Evolutionary conservation across 2,888 invertebrate genomes (phyloP), one percentile per base, ranked within the genome.

Genomic region (Drosophila robusta): DNA sequence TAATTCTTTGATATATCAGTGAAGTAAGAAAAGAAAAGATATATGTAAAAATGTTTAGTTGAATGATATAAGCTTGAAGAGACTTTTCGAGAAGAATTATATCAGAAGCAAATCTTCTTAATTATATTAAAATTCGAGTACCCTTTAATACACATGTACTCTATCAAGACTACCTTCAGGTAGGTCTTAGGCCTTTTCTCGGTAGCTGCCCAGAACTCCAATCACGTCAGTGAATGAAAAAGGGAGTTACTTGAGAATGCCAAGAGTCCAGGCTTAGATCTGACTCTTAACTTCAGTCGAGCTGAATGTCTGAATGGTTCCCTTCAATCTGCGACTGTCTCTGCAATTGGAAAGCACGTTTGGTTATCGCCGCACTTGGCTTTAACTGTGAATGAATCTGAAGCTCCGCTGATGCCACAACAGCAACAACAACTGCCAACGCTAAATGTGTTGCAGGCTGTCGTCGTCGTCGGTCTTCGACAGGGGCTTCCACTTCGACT

Each of bases 381-480:
- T 60, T 68, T 54, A 81, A 78, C 61, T 66, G 52, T 63, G 63
- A 70, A 68, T 73, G 80, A 83, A 70, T 68, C 67, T 61, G 29
- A 79, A 76, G 61, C 66, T 75, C 76, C 85, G 75, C 82, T 80
- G 75, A 71, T 82, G 80, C 69, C 69, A 72, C 26, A 57, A 39
- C 51, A 51, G 38, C 38, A 50, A 50, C 42, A 61, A 34, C 39
- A 41, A 45, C 49, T 29, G 42, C 52, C 16, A 52, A 12, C 14
- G 51, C 67, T 49, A 78, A 78, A 75, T 54, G 55, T 61, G 65
- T 45, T 65, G 70, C 67, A 50, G 34, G 45, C 64, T 75, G 68
- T 58, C 56, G 52, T 44, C 54, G 39, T 66, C 45, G 47, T 54
- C 64, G 60, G 56, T 67, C 66, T 65, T 52, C 46, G 60, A 42